These are phyloP conservation scores for Euwallacea similis DNA, from an alignment of 1,140 invertebrate species.

Conservation along the genomic window DNA sequence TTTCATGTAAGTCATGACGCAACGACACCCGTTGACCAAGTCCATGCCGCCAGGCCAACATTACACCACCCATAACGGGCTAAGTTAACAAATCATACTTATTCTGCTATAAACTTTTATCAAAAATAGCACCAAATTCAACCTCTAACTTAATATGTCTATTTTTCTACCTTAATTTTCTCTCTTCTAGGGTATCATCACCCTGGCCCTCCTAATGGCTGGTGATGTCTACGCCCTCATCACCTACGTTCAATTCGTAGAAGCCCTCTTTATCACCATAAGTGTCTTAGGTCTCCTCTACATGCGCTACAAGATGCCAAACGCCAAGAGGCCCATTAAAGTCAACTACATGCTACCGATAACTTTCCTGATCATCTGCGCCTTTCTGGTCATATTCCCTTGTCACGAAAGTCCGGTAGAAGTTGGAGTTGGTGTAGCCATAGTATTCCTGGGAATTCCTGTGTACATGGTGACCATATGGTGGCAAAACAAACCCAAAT, in stretches of 20 bases:
- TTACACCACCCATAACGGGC: too few relatives aligned
- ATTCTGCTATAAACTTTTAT: too few relatives aligned
- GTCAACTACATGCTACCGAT: conserved; percentile 81
- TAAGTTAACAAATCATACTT: too few relatives aligned
- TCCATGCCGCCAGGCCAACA: too few relatives aligned
- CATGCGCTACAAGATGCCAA: conserved; percentile 77
- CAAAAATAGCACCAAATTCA: not conserved
- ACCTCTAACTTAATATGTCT: not conserved
- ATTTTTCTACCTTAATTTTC: not conserved
- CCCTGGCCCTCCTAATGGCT: conserved; percentile 78
- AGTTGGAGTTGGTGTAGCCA: conserved; percentile 79
- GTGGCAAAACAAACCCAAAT: conserved; percentile 80
- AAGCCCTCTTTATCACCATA: conserved; percentile 88
- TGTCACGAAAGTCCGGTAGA: conserved; percentile 76
- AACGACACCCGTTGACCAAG: too few relatives aligned
- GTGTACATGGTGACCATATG: conserved; percentile 86
- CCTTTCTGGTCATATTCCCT: conserved; percentile 81
- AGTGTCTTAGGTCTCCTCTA: conserved; percentile 86
- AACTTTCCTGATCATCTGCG: conserved; percentile 80
- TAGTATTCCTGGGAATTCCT: conserved; percentile 87
- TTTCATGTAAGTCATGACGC: too few relatives aligned
- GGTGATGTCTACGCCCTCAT: conserved; percentile 89
- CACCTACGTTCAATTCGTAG: conserved; percentile 92
- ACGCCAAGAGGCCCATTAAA: conserved; percentile 78
- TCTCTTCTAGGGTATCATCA: conserved; percentile 73